Percentiles rank a stretch among this genome's conserved stretches.
These are phyloP conservation scores for Archivesica marissinica DNA, from an alignment of 1,140 invertebrate species.

Conservation along the genomic window DNA sequence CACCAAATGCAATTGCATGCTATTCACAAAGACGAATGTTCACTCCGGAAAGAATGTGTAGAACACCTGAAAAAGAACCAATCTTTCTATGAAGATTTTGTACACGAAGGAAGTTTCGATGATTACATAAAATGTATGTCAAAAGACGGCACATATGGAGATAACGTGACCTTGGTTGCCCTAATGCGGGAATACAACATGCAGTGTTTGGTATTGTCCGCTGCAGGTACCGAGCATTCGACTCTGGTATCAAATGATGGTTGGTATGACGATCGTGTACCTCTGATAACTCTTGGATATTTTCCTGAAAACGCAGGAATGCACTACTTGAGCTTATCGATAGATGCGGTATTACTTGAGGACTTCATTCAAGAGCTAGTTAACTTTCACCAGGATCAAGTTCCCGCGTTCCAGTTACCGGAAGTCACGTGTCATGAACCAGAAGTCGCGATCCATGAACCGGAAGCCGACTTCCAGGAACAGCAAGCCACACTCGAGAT, in stretches of 20 bases:
- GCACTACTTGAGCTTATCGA: slow-evolving; percentile 39
- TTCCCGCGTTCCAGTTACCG: no score
- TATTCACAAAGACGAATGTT: background rate
- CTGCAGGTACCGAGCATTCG: background rate
- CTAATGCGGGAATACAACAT: slow-evolving; percentile 38
- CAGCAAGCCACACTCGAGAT: no score
- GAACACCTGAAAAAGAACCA: background rate
- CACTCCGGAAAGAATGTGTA: slow-evolving; percentile 4
- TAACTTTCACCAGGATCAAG: no score
- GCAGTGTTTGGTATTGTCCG: slow-evolving; percentile 13
- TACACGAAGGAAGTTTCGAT: background rate
- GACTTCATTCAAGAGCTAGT: no score
- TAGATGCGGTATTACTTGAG: no score
- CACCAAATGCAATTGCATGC: background rate
- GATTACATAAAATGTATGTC: background rate
- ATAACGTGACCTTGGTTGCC: slow-evolving; percentile 29
- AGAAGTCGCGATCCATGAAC: no score
- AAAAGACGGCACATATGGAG: slow-evolving; percentile 14
- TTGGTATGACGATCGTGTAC: slow-evolving; percentile 5
- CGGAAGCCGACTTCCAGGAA: no score
- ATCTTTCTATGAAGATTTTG: slow-evolving; percentile 22
- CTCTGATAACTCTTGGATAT: background rate
- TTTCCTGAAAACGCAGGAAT: slow-evolving; percentile 29
- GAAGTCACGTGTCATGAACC: no score
- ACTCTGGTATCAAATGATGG: slow-evolving; percentile 27